Evolutionary conservation across 2,797 vertebrate genomes (phyloP), one percentile per base, ranked within the genome.

Genomic region (Picus viridis): DNA sequence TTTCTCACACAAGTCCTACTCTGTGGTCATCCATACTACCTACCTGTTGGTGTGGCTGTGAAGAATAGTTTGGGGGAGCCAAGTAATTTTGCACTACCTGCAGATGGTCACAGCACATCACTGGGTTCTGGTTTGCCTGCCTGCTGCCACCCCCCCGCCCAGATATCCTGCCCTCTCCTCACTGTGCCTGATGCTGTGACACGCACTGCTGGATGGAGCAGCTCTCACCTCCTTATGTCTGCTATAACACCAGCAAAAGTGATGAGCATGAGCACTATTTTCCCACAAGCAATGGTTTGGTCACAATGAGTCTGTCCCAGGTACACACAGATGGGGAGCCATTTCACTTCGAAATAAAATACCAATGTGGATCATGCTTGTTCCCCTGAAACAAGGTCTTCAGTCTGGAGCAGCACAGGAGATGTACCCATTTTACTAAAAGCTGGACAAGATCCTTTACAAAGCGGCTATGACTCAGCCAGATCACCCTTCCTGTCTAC

Each of bases 91-190:
- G 41, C 36, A 80, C 47, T 18, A 58, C 23, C 41, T 0, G 1
- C 53, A 63, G 58, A 17, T 2, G 5, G 22, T 30, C 43, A 59
- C 36, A 47, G 57, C 29, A 29, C 26, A 26, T 36, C 1, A 3
- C 54, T 67, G 30, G 15, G 51, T 75, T 86, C 64, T 19, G 14
- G 20, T 76, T 67, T 92, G 12, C 17, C 26, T 29, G 16, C 51
- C 54, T 1, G 2, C 26, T 2, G 0, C 9, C 22, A 18, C 12
- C 5, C 2, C 0, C 36, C 36, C 8, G 34, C 34, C 36, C 36
- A 71, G 3, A 1, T 49, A 32, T 26, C 43, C 51, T 75, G 45
- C 17, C 10, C 6, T 10, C n/a, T 88, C 34, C 18, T 75, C 2
- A 0, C 51, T 43, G 49, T 1, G 4, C n/a, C n/a, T n/a, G n/a